phyloP scores from a whole-genome alignment of 2,113 vertebrate species.

The Ciconia boyciana region DNA sequence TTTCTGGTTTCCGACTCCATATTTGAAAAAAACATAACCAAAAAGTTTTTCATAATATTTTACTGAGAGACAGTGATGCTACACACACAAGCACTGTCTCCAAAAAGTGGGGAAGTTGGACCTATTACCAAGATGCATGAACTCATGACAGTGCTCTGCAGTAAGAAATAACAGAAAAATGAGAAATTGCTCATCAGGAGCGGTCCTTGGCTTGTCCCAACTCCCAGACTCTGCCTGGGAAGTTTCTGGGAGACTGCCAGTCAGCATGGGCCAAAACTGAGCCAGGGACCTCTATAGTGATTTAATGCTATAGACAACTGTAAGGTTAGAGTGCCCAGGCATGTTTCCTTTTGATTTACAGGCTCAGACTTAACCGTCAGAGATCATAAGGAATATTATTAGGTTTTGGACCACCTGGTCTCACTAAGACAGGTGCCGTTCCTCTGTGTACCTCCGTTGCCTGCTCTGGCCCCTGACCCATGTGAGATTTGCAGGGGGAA shows the following conservation, averaged over 20 bases:
- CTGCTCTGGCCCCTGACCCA: fast-evolving
- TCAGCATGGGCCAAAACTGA: neutral
- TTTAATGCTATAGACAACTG: neutral
- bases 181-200: neutral
- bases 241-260: neutral
- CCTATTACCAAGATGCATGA: neutral
- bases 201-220: neutral
- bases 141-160: neutral
- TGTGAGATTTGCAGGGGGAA: neutral
- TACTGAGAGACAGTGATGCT: neutral
- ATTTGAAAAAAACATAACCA: neutral
- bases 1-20: neutral
- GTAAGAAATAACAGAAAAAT: neutral
- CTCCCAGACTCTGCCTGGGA: neutral
- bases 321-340: neutral
- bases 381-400: neutral
- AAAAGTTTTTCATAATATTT: neutral
- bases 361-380: neutral
- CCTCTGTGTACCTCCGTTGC: neutral
- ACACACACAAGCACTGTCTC: neutral
- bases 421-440: neutral
- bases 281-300: neutral
- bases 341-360: neutral
- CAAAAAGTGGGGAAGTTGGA: neutral
- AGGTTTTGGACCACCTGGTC: neutral